These are phyloP conservation scores for Sesamia inferens DNA, from an alignment of 2,888 invertebrate genomes.

Conservation along the genomic window DNA sequence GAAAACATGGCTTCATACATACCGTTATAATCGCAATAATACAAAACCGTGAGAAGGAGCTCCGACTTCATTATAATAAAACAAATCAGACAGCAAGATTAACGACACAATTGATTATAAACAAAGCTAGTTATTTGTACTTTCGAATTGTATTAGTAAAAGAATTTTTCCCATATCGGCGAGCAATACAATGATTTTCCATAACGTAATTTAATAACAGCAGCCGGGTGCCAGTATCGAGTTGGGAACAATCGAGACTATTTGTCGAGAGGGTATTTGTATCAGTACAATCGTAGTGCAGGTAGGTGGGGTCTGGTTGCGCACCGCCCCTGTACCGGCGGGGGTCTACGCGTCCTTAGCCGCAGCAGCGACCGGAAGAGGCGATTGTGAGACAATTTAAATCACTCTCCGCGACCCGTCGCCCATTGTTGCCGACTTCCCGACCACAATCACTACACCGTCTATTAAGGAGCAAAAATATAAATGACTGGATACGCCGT, in stretches of 20 bases:
- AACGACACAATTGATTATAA: constrained; percentile 60
- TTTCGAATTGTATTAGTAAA: constrained; percentile 50
- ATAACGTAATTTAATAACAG: constrained; percentile 59
- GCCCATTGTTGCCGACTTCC: constrained; percentile 81
- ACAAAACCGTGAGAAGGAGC: constrained; percentile 67
- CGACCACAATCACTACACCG: constrained; percentile 69
- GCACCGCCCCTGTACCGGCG: constrained; percentile 62
- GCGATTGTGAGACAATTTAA: constrained; percentile 87
- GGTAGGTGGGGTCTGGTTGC: constrained; percentile 55
- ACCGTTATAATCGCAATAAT: constrained; percentile 43
- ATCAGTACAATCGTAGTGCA: constrained; percentile 61
- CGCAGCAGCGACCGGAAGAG: constrained; percentile 77
- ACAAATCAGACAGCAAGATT: constrained; percentile 51
- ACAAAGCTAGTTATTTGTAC: constrained; percentile 52
- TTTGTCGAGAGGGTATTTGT: constrained; percentile 68
- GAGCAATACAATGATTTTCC: constrained; percentile 50
- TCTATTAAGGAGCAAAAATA: constrained; percentile 64
- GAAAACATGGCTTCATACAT: constrained; percentile 40
- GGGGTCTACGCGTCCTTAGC: constrained; percentile 71
- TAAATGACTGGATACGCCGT: constrained; percentile 56
- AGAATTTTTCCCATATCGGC: constrained; percentile 63
- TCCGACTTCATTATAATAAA: constrained; percentile 46
- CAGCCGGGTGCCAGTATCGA: constrained; percentile 53
- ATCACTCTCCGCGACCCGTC: constrained; percentile 78
- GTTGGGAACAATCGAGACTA: constrained; percentile 64